Percentiles rank a stretch among this genome's conserved stretches.
phyloP scores from a whole-genome alignment of 2,888 invertebrate species.

The Eupithecia subfuscata region DNA sequence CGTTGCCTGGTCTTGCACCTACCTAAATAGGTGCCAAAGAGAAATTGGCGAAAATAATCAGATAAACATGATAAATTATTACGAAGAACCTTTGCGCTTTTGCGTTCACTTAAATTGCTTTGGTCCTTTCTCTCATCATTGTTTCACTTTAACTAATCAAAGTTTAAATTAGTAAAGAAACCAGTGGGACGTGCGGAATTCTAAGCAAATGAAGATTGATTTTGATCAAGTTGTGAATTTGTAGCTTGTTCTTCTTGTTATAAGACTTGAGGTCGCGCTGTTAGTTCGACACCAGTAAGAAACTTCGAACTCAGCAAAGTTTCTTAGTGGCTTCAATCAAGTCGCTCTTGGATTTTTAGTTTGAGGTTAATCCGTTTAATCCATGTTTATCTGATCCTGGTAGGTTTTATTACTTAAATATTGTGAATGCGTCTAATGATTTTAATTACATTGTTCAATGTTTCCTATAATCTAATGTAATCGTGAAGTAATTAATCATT shows the following conservation, averaged over 20 bases:
- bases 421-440: background rate
- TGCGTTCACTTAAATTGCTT: slow-evolving; percentile 50
- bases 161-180: slow-evolving; percentile 39
- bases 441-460: background rate
- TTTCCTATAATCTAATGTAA: background rate
- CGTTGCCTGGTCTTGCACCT: background rate
- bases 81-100: slow-evolving; percentile 59
- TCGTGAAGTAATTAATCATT: slow-evolving; percentile 3
- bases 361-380: background rate
- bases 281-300: background rate
- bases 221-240: slow-evolving; percentile 12
- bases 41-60: slow-evolving; percentile 54
- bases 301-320: background rate
- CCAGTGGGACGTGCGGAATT: slow-evolving; percentile 30
- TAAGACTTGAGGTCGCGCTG: background rate
- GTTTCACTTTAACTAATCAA: slow-evolving; percentile 48
- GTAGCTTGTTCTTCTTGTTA: slow-evolving; percentile 9
- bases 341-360: background rate
- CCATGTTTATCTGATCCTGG: background rate
- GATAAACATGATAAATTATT: slow-evolving; percentile 69
- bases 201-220: slow-evolving; percentile 39
- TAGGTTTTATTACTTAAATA: background rate
- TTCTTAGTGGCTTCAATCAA: background rate
- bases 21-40: slow-evolving; percentile 40
- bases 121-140: slow-evolving; percentile 62